Conservation (phyloP, 2,888 invertebrate genomes). For the Hirtodrosophila alboralis region DNA sequence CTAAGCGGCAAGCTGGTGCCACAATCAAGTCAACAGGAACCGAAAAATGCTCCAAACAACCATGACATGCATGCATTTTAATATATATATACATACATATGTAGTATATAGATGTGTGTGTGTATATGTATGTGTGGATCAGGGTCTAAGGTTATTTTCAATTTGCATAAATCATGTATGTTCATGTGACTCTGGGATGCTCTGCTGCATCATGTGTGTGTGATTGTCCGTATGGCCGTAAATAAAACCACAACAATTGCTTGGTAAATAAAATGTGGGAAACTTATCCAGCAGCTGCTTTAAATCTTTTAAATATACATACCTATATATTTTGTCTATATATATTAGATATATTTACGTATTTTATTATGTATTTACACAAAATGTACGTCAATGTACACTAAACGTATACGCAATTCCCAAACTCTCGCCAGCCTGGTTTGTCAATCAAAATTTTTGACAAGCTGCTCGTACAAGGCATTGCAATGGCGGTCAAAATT, state of each 20-base stretch:
- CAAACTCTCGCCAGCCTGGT: slow-evolving; percentile 1
- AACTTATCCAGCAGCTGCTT: slow-evolving; percentile 41
- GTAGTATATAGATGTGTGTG: slow-evolving; percentile 11
- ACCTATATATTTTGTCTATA: slow-evolving; percentile 3
- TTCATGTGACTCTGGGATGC: slow-evolving; percentile 40
- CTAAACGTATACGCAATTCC: slow-evolving; percentile 34
- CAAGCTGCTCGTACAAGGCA: slow-evolving; percentile 27
- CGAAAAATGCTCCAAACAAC: slow-evolving; percentile 46
- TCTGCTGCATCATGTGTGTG: slow-evolving; percentile 16
- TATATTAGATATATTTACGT: no score
- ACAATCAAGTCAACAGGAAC: slow-evolving; percentile 71
- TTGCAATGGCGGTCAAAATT: background rate
- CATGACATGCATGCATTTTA: slow-evolving; percentile 11
- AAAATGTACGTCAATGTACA: background rate
- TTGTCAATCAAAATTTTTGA: slow-evolving; percentile 42
- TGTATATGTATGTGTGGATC: slow-evolving; percentile 33
- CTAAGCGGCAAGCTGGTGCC: slow-evolving; percentile 69
- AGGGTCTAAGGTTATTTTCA: slow-evolving; percentile 76
- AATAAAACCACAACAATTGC: slow-evolving; percentile 67
- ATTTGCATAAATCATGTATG: slow-evolving; percentile 79
- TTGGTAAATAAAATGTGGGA: slow-evolving; percentile 43
- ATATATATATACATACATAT: background rate
- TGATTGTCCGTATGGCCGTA: slow-evolving; percentile 16
- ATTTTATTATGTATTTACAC: slow-evolving; percentile 13
- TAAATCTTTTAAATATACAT: slow-evolving; percentile 27